These are phyloP conservation scores for Drosophila fulvimacula DNA, from an alignment of 2,888 invertebrate species.

Conservation along the genomic window DNA sequence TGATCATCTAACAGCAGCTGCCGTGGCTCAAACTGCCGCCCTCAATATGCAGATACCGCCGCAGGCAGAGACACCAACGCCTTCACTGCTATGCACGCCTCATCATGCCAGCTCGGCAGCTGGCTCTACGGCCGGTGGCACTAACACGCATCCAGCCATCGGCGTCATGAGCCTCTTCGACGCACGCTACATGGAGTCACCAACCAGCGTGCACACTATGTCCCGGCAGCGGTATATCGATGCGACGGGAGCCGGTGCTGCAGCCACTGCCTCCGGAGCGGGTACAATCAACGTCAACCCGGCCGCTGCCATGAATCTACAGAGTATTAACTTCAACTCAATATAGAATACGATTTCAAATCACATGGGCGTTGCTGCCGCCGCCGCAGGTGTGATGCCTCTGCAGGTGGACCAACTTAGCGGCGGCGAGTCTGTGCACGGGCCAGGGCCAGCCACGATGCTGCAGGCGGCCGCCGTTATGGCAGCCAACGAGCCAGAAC, in stretches of 20 bases:
- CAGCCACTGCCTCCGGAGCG: slow-evolving; percentile 66
- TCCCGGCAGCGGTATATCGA: slow-evolving; percentile 85
- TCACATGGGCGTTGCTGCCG: slow-evolving; percentile 66
- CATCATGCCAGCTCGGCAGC: slow-evolving; percentile 82
- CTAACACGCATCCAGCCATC: slow-evolving; percentile 86
- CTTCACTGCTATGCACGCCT: slow-evolving; percentile 87
- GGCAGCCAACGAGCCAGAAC: slow-evolving; percentile 63
- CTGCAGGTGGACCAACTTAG: slow-evolving; percentile 45
- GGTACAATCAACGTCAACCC: slow-evolving; percentile 86
- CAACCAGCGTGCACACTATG: slow-evolving; percentile 87
- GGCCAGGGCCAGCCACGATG: slow-evolving; percentile 54
- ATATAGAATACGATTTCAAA: slow-evolving; percentile 87
- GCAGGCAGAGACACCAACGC: slow-evolving; percentile 85
- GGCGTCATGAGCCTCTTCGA: slow-evolving; percentile 90
- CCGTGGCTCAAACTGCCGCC: slow-evolving; percentile 81
- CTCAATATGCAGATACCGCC: slow-evolving; percentile 85
- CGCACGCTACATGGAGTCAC: slow-evolving; percentile 89
- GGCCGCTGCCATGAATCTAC: slow-evolving; percentile 89
- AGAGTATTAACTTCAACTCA: slow-evolving; percentile 91
- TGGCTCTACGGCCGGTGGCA: slow-evolving; percentile 47
- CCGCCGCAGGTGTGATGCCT: slow-evolving; percentile 54
- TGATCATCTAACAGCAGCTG: slow-evolving; percentile 83
- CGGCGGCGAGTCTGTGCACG: slow-evolving; percentile 37
- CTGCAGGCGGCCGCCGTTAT: slow-evolving; percentile 70
- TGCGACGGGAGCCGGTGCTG: slow-evolving; percentile 73